phyloP scores from a whole-genome alignment of 1,140 invertebrate species.

The Pinna nobilis region DNA sequence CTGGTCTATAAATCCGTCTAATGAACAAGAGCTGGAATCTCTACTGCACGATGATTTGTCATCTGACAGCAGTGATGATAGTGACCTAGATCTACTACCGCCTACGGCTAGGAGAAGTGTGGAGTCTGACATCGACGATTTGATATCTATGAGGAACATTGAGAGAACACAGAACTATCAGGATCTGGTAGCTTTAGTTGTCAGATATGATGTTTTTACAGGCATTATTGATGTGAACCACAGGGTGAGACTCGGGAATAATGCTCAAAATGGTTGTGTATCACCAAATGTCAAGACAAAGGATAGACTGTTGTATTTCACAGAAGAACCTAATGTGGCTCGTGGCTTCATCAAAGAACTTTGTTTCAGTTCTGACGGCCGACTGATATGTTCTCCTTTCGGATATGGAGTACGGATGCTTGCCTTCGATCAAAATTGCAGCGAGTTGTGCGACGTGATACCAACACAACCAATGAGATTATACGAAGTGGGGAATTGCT shows the following conservation, averaged over 20 bases:
- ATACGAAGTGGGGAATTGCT: slow-evolving; percentile 81
- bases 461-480: slow-evolving; percentile 75
- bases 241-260: neutral
- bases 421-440: slow-evolving; percentile 85
- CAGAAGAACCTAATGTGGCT: slow-evolving; percentile 91
- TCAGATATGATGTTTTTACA: neutral
- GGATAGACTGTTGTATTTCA: slow-evolving; percentile 86
- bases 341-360: slow-evolving; percentile 88
- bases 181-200: slow-evolving; percentile 11
- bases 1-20: neutral
- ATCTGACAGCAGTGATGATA: slow-evolving; percentile 7
- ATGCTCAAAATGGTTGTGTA: neutral
- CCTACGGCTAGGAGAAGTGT: neutral
- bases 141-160: neutral
- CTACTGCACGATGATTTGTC: slow-evolving; percentile 12
- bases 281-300: neutral
- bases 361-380: slow-evolving; percentile 91
- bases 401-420: slow-evolving; percentile 88
- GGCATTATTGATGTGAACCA: slow-evolving; percentile 21
- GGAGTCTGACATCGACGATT: neutral
- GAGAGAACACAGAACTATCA: neutral
- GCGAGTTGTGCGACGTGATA: slow-evolving; percentile 85
- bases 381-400: slow-evolving; percentile 92
- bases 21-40: slow-evolving; percentile 2
- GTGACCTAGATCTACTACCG: neutral